Evolutionary conservation across 2,113 vertebrate genomes (phyloP), one percentile per base, ranked within the genome.

Genomic region (Oxyura jamaicensis): DNA sequence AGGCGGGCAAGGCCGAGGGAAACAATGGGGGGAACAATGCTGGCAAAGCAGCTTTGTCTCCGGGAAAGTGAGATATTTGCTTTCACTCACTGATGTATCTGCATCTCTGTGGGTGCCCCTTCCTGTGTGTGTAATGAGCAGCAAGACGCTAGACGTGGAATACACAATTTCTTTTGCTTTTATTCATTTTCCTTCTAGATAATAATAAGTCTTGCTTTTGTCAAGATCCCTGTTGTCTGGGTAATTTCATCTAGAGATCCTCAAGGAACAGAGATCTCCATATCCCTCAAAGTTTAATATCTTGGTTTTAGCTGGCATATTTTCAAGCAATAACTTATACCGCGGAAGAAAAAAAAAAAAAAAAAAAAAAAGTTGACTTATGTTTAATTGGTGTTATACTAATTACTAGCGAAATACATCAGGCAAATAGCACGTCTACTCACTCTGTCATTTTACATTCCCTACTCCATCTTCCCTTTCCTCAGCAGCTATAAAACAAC

Each of bases 201-300:
- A 62, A 58, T 73, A 90, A 93, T 75, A 94, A 95, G 84, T 85
- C 89, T 93, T 76, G 83, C 86, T 94, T 96, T 95, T 97, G 96
- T 97, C 91, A 91, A 92, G 77, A 76, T 95, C 95, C 96, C 96
- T 89, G 91, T 92, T 91, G 96, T 79, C 93, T 92, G 62, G 77
- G 74, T 97, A 97, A 97, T 96, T 97, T 93, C 73, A 89, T 95
- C 83, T 91, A 44, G 84, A 95, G 89, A 95, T 97, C 96, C 96
- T 97, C 83, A 84, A 97, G 95, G 95, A 96, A 53, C 66, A 87
- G 83, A 95, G 86, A 95, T 86, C 81, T 96, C 88, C 56, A 35
- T 89, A 96, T 77, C 42, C 35, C 86, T 96, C 81, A 3, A 16
- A 91, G 89, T 89, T 95, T 96, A 95, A 96, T 97, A 93, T 92